Percentiles rank a stretch among this genome's conserved stretches.
Conservation (phyloP, 2,113 vertebrate genomes). For the Daboia siamensis region DNA sequence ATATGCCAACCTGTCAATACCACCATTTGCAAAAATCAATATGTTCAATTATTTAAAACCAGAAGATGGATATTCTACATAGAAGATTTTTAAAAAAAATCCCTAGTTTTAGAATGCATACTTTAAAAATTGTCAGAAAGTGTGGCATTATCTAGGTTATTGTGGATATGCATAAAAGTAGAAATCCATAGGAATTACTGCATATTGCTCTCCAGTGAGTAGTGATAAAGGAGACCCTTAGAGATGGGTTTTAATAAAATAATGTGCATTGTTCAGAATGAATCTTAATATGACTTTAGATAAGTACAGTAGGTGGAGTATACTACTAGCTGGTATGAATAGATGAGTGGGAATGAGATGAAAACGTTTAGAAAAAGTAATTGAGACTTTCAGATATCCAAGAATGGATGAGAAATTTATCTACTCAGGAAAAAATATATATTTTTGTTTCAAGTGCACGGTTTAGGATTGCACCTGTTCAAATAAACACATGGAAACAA, state of each 20-base stretch:
- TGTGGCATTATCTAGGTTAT: neutral
- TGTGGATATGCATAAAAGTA: neutral
- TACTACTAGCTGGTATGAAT: neutral
- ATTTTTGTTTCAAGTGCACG: neutral
- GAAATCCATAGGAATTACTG: neutral
- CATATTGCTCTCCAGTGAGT: neutral
- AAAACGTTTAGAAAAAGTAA: neutral
- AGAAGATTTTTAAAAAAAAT: conserved; percentile 61
- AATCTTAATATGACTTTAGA: neutral
- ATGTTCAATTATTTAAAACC: conserved; percentile 68
- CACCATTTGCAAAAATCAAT: conserved; percentile 69
- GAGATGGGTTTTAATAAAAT: neutral
- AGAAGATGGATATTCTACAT: conserved; percentile 58
- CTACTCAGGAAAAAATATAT: neutral
- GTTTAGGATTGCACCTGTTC: neutral
- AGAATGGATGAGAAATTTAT: neutral
- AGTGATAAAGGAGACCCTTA: neutral
- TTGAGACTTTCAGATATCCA: neutral
- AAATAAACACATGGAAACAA: neutral
- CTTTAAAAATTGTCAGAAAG: neutral
- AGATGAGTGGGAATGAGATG: neutral
- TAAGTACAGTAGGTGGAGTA: neutral
- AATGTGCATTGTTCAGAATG: neutral
- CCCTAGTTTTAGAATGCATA: neutral
- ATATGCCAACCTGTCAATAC: conserved; percentile 75